Percentiles rank a stretch among this genome's conserved stretches.
These are phyloP conservation scores for Amaurobius ferox DNA, from an alignment of 2,888 invertebrate species.

Conservation along the genomic window DNA sequence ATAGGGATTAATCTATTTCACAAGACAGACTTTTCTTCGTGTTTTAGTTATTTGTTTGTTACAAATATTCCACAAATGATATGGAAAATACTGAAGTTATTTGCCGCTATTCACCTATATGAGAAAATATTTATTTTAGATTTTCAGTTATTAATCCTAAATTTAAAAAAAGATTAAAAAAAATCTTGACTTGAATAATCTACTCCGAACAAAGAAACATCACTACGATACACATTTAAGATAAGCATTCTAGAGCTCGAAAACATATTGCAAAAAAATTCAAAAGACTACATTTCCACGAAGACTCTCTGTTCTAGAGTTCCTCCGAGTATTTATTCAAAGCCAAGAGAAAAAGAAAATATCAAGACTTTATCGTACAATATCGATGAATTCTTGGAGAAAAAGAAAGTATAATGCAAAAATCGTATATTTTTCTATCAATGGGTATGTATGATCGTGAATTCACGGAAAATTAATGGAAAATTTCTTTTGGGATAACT, in stretches of 20 bases:
- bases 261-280: background rate
- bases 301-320: background rate
- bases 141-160: background rate
- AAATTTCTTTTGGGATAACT: background rate
- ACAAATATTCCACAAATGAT: no score
- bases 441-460: background rate
- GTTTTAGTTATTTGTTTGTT: no score
- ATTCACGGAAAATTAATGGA: background rate
- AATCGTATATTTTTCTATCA: background rate
- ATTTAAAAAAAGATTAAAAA: background rate
- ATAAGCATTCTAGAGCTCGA: background rate
- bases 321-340: background rate
- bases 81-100: no score
- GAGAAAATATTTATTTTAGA: background rate
- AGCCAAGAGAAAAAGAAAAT: background rate
- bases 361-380: background rate
- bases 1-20: no score
- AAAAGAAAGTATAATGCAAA: background rate
- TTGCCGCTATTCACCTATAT: no score
- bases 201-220: constrained; percentile 1
- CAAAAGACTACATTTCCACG: background rate
- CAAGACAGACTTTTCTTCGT: no score
- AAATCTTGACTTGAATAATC: background rate
- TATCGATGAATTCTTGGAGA: background rate
- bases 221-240: background rate